Base-by-base conservation (phyloP, 2,797 vertebrate genomes). In the Sitta carolinensis region DNA sequence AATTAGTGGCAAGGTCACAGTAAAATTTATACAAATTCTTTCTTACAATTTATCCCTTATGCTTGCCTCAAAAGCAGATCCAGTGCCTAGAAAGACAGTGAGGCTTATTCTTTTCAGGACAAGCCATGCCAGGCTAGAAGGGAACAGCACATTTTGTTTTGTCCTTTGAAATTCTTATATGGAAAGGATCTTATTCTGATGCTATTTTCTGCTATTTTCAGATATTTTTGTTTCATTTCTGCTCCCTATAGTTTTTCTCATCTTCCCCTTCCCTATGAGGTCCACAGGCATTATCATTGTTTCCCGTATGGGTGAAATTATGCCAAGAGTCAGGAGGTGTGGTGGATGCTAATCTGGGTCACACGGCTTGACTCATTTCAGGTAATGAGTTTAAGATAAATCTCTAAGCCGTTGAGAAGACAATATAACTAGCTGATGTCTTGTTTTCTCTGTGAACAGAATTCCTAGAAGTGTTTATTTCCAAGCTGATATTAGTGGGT, bases 311-410 rank as follows among this genome's bases (percentile, higher is more conserved):
- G 51, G 25, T 51, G 43, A 87, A 77, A 85, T 52, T 18, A 27
- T 77, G 64, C 23, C 11, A 10, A 23, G 23, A 82, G 32, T 62
- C 63, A 69, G n/a, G 51, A 90, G 52, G 36, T 83, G 76, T 68
- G 76, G 66, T 81, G 76, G 26, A 75, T 30, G 23, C 27, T 93
- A 62, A 91, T 57, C 42, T 64, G 62, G 50, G 84, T 90, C 81
- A 85, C 57, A 43, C 32, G 63, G 84, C 47, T 61, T 66, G 38
- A 84, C 40, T 91, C 77, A 84, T 88, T 90, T 92, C 73, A 95
- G 61, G 57, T 89, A 89, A 92, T 27, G 36, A 86, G 54, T 88
- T 90, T 48, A 84, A 83, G 73, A 90, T 77, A 82, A 95, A 84
- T 68, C 72, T 90, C 59, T 68, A 83, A 54, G n/a, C 22, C 38